Conservation (phyloP, 2,797 vertebrate genomes). For the Dendrocincla fuliginosa region DNA sequence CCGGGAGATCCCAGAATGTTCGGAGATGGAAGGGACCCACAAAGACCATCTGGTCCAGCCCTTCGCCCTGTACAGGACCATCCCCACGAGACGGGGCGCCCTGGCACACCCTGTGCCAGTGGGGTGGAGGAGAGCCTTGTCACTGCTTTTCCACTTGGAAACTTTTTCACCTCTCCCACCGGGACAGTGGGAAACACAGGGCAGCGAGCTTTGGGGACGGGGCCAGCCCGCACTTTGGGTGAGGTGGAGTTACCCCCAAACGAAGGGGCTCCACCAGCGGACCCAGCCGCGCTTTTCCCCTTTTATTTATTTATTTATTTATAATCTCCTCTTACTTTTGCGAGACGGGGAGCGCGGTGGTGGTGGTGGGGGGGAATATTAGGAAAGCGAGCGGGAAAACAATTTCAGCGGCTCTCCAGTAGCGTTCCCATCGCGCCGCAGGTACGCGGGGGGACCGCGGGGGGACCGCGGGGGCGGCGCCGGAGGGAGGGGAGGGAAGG, state of each 20-base stretch:
- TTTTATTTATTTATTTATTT: not conserved
- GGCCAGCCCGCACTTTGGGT: not conserved
- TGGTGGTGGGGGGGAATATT: not conserved
- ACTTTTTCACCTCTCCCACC: not conserved
- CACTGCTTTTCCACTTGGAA: not conserved
- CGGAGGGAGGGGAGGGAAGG: not conserved
- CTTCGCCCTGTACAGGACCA: not conserved
- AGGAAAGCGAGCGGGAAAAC: not conserved
- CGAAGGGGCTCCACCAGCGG: not conserved
- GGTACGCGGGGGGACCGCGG: not conserved
- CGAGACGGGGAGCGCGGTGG: not conserved
- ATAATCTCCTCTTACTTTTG: not conserved
- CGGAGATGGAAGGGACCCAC: not conserved
- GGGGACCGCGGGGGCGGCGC: not conserved
- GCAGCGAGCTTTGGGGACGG: not conserved
- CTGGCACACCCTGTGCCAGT: not conserved
- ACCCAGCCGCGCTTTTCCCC: not conserved
- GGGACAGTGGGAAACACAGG: not conserved
- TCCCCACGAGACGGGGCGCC: not conserved
- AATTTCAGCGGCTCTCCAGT: not conserved
- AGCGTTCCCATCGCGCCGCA: not conserved
- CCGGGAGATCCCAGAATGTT: rapidly evolving
- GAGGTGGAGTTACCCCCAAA: rapidly evolving
- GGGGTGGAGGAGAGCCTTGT: not conserved
- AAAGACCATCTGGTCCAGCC: not conserved